Percentiles rank a stretch among this genome's conserved stretches.
Evolutionary conservation across 1,140 invertebrate genomes (phyloP).

Genomic region (Pachypsylla venusta): DNA sequence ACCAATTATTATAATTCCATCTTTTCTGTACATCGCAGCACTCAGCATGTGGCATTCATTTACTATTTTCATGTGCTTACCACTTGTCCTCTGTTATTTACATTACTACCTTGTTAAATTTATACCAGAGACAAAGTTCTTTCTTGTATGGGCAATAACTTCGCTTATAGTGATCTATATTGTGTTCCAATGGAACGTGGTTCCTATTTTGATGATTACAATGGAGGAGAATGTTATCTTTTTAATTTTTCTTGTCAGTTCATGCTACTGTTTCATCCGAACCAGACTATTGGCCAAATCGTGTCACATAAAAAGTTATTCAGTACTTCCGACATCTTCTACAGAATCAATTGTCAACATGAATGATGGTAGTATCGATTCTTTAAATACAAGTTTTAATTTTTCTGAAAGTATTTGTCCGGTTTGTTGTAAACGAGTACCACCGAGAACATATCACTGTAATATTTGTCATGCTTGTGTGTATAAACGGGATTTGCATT

Average conservation of each 20-base stretch:
- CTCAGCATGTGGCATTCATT: conserved; percentile 40
- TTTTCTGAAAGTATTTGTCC: conserved; percentile 20
- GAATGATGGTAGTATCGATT: conserved; percentile 4
- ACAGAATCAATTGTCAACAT: conserved; percentile 14
- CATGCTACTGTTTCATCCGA: conserved; percentile 27
- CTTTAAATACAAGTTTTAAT: conserved; percentile 13
- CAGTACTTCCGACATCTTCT: conserved; percentile 19
- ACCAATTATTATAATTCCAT: conserved; percentile 45
- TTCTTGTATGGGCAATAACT: conserved; percentile 46
- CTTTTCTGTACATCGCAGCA: conserved; percentile 40
- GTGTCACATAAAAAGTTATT: conserved; percentile 30
- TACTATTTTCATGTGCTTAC: conserved; percentile 41
- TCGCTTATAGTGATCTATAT: conserved; percentile 44
- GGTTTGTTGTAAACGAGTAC: conserved; percentile 23
- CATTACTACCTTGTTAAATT: conserved; percentile 41
- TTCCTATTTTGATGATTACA: conserved; percentile 46
- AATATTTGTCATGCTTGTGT: conserved; percentile 33
- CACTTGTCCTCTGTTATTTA: conserved; percentile 43
- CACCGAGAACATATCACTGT: conserved; percentile 27
- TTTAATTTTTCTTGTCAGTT: conserved; percentile 36
- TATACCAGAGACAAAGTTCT: conserved; percentile 46
- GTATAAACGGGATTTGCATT: conserved; percentile 34
- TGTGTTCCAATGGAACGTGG: conserved; percentile 46
- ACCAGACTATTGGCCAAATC: conserved; percentile 31
- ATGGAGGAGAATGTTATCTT: conserved; percentile 48